phyloP scores from a whole-genome alignment of 2,113 vertebrate species.

The Alethe diademata region DNA sequence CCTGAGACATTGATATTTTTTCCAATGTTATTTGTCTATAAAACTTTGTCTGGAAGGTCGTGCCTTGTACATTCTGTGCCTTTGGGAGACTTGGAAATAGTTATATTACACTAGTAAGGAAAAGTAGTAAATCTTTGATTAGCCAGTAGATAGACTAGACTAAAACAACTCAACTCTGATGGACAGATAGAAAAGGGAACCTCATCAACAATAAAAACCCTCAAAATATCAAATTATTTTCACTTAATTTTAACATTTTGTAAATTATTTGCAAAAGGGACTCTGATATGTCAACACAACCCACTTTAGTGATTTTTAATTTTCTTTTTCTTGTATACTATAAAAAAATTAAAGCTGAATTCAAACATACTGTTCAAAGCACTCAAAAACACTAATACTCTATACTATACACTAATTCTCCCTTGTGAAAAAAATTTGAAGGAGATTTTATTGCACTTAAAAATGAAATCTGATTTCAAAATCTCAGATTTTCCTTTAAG shows the following conservation, averaged over 20 bases:
- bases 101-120: not conserved
- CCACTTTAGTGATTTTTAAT: not conserved
- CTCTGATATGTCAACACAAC: not conserved
- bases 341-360: not conserved
- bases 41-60: not conserved
- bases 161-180: not conserved
- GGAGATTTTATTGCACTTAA: not conserved
- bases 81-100: not conserved
- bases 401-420: not conserved
- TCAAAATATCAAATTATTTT: not conserved
- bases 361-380: not conserved
- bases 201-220: not conserved
- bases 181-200: not conserved
- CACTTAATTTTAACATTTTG: not conserved
- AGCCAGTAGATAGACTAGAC: not conserved
- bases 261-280: not conserved
- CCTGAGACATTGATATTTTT: not conserved
- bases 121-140: not conserved
- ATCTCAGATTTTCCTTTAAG: not conserved
- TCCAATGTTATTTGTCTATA: not conserved
- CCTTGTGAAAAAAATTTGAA: not conserved
- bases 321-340: not conserved
- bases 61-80: not conserved
- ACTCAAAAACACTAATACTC: not conserved
- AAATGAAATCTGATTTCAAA: not conserved